Base-by-base conservation (phyloP, 2,113 vertebrate species). In the Phalacrocorax carbo region DNA sequence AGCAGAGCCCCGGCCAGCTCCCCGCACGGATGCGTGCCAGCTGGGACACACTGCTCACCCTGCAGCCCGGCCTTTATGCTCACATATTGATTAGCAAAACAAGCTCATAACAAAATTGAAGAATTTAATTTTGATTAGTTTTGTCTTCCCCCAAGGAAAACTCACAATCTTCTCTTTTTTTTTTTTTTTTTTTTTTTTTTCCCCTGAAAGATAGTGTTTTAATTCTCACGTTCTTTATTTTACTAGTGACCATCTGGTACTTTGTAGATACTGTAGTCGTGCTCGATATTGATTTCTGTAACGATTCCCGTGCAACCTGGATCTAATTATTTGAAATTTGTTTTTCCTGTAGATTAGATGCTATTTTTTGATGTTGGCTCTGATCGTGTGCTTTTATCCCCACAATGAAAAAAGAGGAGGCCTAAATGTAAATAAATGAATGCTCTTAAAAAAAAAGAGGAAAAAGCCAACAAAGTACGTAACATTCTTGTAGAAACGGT, bases 201-300 rank as follows among this genome's bases (percentile, higher is more conserved):
- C 38, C 29, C 61, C 40, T 9, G 15, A 51, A 42, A 40, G 15
- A 38, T 30, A 42, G 3, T 7, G 6, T 54, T 86, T 81, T 54
- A 71, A 30, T 52, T 71, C 19, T 81, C 36, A 6, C 0, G 0
- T 40, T 60, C 46, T 58, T 88, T 66, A 23, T 90, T 82, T 90
- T 90, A 71, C 71, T 60, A 6, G 70, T 73, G 78, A 36, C 96
- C 94, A 90, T 79, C 87, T 93, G 92, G 79, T 93, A 82, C 40
- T 78, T 92, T n/a, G 72, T 17, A 21, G 82, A 4, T 66, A 19
- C 57, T 85, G 64, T 26, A 3, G 27, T 79, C 61, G 14, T 71
- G 78, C 60, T 87, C 62, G 84, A 20, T 85, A 54, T 80, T 92
- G 78, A 79, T 89, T 93, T 62, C 66, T 93, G 36, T 90, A 93